Percentiles rank a stretch among this genome's conserved stretches.
Conservation (phyloP, 2,888 invertebrate genomes). For the Sminthurides aquaticus region DNA sequence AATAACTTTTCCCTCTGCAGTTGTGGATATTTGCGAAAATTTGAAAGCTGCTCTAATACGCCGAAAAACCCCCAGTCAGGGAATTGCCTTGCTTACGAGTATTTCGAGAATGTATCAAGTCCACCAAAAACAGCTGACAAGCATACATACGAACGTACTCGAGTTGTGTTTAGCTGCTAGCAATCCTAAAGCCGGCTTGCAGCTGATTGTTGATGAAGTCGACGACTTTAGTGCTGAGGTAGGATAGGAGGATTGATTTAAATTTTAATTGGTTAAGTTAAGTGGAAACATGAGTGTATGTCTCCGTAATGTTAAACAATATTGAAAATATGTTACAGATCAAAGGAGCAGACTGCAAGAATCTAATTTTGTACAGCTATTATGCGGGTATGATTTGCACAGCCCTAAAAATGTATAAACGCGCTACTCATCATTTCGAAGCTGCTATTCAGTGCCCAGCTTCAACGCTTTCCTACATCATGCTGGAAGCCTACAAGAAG, state of each 20-base stretch:
- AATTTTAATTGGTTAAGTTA: constrained; percentile 5
- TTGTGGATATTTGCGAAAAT: constrained; percentile 80
- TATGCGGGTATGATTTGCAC: constrained; percentile 97
- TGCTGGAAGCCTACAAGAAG: constrained; percentile 96
- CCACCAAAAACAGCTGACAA: constrained; percentile 63
- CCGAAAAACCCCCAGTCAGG: constrained; percentile 68
- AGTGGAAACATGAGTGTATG: too few species aligned
- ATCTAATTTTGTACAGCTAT: constrained; percentile 89
- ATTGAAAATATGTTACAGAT: too few species aligned
- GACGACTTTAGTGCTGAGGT: constrained; percentile 84
- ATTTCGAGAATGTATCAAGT: constrained; percentile 61
- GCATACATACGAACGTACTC: constrained; percentile 88
- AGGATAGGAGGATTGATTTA: constrained; percentile 42
- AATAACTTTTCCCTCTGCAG: constrained; percentile 49
- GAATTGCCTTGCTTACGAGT: constrained; percentile 70
- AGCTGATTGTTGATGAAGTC: constrained; percentile 80
- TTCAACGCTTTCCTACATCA: constrained; percentile 87
- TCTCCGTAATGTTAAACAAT: too few species aligned
- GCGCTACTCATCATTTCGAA: constrained; percentile 91
- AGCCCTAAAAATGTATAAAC: constrained; percentile 82
- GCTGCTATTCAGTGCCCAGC: constrained; percentile 66
- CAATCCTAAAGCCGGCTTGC: constrained; percentile 82
- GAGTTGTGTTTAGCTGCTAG: constrained; percentile 84
- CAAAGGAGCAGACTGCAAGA: constrained; percentile 61
- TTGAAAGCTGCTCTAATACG: constrained; percentile 71